Conservation (phyloP, 2,888 invertebrate genomes). For the Trissolcus brochymenae region DNA sequence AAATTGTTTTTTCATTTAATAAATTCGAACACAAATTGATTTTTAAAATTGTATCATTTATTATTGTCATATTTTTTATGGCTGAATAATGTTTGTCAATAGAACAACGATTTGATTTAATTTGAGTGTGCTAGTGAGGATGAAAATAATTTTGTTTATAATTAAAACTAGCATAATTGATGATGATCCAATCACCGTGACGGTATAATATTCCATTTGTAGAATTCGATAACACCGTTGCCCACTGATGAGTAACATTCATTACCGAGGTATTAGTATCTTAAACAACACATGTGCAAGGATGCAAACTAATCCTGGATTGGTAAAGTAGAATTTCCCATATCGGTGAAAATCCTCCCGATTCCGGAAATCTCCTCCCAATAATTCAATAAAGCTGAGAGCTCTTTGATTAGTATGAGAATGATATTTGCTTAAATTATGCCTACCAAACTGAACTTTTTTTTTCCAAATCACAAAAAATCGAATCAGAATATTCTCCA, state of each 20-base stretch:
- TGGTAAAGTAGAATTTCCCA: constrained; percentile 68
- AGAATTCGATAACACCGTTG: constrained; percentile 60
- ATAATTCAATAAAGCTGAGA: constrained; percentile 57
- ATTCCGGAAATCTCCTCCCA: constrained; percentile 51
- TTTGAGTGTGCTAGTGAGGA: too few species aligned
- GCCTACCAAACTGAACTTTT: too few species aligned
- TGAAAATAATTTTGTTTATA: background rate
- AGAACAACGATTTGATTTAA: too few species aligned
- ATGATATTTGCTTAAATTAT: constrained; percentile 39
- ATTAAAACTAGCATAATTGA: constrained; percentile 5
- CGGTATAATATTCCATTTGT: constrained; percentile 36
- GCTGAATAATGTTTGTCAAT: too few species aligned
- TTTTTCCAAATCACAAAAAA: too few species aligned
- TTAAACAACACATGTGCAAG: constrained; percentile 64
- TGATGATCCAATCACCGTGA: constrained; percentile 12
- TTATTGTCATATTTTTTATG: too few species aligned
- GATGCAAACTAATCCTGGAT: constrained; percentile 68
- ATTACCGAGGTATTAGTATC: constrained; percentile 66
- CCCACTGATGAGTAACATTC: constrained; percentile 67
- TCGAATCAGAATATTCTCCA: too few species aligned
- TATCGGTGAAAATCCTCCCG: constrained; percentile 59
- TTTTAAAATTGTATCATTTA: too few species aligned
- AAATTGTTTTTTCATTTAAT: too few species aligned
- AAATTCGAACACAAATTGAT: too few species aligned
- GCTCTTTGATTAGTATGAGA: constrained; percentile 52